Base-by-base conservation (phyloP, 2,888 invertebrate genomes). In the Apotomis betuletana region DNA sequence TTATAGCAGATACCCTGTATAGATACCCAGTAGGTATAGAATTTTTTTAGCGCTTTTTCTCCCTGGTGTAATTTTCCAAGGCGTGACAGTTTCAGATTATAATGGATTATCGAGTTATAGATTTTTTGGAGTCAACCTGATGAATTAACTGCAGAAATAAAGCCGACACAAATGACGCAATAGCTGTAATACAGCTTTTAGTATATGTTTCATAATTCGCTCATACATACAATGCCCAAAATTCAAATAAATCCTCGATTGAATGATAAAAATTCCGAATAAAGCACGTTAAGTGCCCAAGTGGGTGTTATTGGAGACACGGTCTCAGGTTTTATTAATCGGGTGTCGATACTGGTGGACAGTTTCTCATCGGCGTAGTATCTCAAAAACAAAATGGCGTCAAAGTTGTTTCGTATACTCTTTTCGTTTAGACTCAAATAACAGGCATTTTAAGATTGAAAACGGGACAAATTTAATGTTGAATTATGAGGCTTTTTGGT, bases 291-390 rank as follows among this genome's bases (percentile, higher is more conserved):
- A 68, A 72, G 72, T 68, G 63, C 58, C 57, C 63, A 58, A 55
- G 83, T 84, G 83, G 83, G 84, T 83, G 85, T 83, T 80, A 77
- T 83, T 79, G 81, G 86, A 88, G 81, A 61, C 74, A 80, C 74
- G 77, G 62, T 75, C 77, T 67, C 72, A 73, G 75, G 79, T 82
- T 78, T 74, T 76, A 74, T 69, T 81, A 78, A 75, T 79, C 82
- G 82, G 76, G 80, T 78, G 81, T 79, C 82, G 81, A 80, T 80
- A 78, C 78, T 77, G 79, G 76, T 74, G 80, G 83, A 83, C 79
- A 80, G 75, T 80, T 82, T 86, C 85, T 83, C 82, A 84, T 79
- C 79, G 79, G 77, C 79, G 77, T 77, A 27, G n/a, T n/a, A 55
- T 4, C 36, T 46, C 0, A 46, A 46, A 10, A 12, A 36, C 2